Conservation (phyloP, 53 echinoderm and acorn worm genomes). For the Echinometra lucunter region DNA sequence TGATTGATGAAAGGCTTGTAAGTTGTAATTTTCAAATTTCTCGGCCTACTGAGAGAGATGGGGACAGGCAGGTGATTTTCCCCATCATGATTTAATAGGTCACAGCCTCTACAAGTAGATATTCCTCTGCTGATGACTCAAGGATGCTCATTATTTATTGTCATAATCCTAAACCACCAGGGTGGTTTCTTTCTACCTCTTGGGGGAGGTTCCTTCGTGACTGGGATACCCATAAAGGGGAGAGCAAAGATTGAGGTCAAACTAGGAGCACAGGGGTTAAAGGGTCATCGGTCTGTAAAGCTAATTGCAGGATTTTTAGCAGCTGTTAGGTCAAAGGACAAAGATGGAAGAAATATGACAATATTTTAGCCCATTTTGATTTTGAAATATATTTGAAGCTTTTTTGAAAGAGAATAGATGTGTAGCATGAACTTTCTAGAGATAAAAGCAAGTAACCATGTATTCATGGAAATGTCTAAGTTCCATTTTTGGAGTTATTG, state of each 20-base stretch:
- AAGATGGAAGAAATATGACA: background rate
- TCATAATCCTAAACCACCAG: background rate
- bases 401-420: too few species aligned
- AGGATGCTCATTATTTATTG: constrained; percentile 12
- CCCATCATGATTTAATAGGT: too few species aligned
- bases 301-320: constrained; percentile 8
- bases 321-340: constrained; percentile 24
- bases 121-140: background rate
- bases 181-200: background rate
- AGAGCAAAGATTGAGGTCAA: background rate
- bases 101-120: too few species aligned
- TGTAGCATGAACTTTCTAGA: background rate
- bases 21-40: too few species aligned
- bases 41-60: too few species aligned
- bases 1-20: background rate
- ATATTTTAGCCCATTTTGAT: background rate
- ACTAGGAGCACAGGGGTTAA: background rate
- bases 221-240: background rate
- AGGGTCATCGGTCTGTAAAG: background rate
- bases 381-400: background rate
- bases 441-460: background rate
- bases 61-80: too few species aligned
- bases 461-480: background rate
- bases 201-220: background rate
- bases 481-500: too few species aligned